These are phyloP conservation scores for Achlya flavicornis DNA, from an alignment of 2,888 invertebrate species.

Conservation along the genomic window DNA sequence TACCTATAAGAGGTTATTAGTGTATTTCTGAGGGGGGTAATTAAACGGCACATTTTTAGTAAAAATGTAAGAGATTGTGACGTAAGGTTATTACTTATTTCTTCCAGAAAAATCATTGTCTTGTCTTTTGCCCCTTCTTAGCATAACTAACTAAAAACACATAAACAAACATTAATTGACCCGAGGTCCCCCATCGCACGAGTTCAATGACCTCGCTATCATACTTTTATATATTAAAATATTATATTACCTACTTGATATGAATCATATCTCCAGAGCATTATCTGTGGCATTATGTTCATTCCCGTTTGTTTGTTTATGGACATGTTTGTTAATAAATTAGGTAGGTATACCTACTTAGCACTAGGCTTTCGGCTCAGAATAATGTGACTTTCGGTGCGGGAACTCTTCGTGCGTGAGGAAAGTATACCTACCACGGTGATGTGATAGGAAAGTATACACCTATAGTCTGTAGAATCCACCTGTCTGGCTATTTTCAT, in stretches of 20 bases:
- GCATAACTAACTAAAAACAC: constrained; percentile 19
- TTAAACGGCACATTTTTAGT: too few species aligned
- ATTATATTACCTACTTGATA: constrained; percentile 37
- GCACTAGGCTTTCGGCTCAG: too few species aligned
- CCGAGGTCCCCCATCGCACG: constrained; percentile 18
- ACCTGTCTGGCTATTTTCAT: too few species aligned
- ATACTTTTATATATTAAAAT: constrained; percentile 31
- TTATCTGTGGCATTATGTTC: constrained; percentile 10
- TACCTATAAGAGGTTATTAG: too few species aligned
- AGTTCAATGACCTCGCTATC: constrained; percentile 38
- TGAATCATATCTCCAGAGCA: constrained; percentile 21
- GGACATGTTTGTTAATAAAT: neutral
- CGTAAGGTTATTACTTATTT: constrained; percentile 10
- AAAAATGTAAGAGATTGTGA: too few species aligned
- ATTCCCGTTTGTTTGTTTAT: constrained; percentile 3
- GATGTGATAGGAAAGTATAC: too few species aligned
- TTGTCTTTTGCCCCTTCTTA: neutral
- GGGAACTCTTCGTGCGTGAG: too few species aligned
- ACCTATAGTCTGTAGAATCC: too few species aligned
- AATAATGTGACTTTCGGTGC: too few species aligned
- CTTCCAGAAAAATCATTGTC: constrained; percentile 10
- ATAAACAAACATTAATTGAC: constrained; percentile 23
- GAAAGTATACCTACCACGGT: too few species aligned
- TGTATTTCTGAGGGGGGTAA: too few species aligned
- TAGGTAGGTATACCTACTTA: neutral